phyloP scores from a whole-genome alignment of 2,113 vertebrate genomes.

The Apodemus sylvaticus region DNA sequence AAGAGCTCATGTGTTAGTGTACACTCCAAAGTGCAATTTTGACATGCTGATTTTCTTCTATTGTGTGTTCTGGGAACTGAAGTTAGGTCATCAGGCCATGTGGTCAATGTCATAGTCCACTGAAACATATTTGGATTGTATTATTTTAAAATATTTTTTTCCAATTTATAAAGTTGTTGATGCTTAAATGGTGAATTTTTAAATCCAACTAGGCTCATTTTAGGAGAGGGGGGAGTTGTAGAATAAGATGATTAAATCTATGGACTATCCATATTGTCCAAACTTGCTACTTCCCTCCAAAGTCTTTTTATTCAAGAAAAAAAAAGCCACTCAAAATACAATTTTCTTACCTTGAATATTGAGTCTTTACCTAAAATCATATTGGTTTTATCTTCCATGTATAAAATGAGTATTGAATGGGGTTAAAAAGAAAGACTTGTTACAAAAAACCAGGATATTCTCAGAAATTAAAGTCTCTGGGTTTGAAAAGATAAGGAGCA shows the following conservation, averaged over 20 bases:
- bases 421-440: background rate
- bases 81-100: background rate
- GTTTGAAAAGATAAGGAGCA: background rate
- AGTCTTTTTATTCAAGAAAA: background rate
- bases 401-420: background rate
- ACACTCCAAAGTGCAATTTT: background rate
- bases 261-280: fast-evolving
- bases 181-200: background rate
- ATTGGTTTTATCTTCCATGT: background rate
- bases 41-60: background rate
- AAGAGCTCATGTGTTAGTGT: background rate
- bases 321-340: background rate
- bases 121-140: background rate
- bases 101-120: too few species aligned
- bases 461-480: background rate
- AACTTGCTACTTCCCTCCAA: background rate
- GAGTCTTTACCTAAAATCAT: background rate
- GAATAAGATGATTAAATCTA: background rate
- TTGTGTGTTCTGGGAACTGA: background rate
- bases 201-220: background rate
- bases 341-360: background rate
- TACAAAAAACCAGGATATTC: background rate
- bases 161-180: background rate
- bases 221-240: background rate
- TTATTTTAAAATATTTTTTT: background rate